A percentile compares a stretch with the other conserved stretches of the same genome.
phyloP scores from a whole-genome alignment of 2,888 invertebrate genomes.

The Nyleta sp. region DNA sequence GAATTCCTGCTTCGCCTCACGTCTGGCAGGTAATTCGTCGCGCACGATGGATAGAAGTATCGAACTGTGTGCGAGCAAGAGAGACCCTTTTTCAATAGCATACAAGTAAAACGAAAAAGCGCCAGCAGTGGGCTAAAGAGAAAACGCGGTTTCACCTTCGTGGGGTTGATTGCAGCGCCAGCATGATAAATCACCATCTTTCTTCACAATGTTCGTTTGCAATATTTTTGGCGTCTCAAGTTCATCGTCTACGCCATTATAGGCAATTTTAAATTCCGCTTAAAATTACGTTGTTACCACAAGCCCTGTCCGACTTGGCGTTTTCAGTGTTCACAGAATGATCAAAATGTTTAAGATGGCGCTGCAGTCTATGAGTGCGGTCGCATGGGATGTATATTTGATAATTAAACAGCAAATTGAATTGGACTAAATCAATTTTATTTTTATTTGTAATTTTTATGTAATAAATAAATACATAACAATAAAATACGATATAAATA shows the following conservation, averaged over 20 bases:
- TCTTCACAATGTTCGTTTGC: conserved; percentile 60
- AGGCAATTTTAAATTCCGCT: conserved; percentile 67
- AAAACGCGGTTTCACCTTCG: conserved; percentile 59
- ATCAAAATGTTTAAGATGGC: too few relatives aligned
- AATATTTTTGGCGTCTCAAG: conserved; percentile 72
- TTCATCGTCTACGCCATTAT: conserved; percentile 28
- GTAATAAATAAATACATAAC: too few relatives aligned
- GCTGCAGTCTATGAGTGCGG: too few relatives aligned
- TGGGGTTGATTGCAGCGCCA: conserved; percentile 42
- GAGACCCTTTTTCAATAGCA: conserved; percentile 53
- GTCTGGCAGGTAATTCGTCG: conserved; percentile 74
- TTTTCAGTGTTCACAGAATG: too few relatives aligned
- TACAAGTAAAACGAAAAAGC: conserved; percentile 63
- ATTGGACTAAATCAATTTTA: too few relatives aligned
- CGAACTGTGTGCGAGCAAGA: conserved; percentile 66
- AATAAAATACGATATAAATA: too few relatives aligned
- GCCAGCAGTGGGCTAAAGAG: conserved; percentile 57
- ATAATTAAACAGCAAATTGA: too few relatives aligned
- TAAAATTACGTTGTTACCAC: conserved; percentile 56
- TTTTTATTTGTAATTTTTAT: too few relatives aligned
- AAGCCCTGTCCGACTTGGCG: too few relatives aligned
- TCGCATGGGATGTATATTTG: too few relatives aligned
- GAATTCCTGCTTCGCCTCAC: conserved; percentile 69
- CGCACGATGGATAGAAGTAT: conserved; percentile 72
- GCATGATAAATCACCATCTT: conserved; percentile 78